A percentile compares a stretch with the other conserved stretches of the same genome.
Evolutionary conservation across 2,888 invertebrate species (phyloP).

Genomic region (Drosophila demipolita): DNA sequence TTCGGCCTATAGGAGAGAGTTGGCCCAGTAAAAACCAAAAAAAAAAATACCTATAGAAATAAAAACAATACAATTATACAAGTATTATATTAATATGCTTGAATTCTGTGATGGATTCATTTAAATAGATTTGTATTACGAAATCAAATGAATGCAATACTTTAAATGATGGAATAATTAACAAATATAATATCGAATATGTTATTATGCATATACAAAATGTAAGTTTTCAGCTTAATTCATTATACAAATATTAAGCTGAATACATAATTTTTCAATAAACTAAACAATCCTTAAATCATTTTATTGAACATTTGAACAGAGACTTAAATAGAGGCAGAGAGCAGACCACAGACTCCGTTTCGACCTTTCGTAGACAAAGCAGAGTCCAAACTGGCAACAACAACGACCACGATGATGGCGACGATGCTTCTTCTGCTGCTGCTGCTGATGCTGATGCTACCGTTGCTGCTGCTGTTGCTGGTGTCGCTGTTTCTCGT

Average conservation of each 20-base stretch:
- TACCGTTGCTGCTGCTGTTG: constrained; percentile 50
- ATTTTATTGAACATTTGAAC: constrained; percentile 15
- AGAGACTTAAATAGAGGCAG: constrained; percentile 34
- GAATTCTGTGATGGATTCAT: not conserved
- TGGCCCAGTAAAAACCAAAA: constrained; percentile 16
- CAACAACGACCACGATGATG: constrained; percentile 66
- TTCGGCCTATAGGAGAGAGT: constrained; percentile 26
- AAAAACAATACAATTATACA: constrained; percentile 6
- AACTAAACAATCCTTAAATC: not conserved
- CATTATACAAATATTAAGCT: not conserved
- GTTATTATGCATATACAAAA: not conserved
- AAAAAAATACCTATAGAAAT: constrained; percentile 1
- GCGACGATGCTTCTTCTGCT: constrained; percentile 36
- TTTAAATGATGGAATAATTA: not conserved
- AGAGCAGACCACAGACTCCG: constrained; percentile 70
- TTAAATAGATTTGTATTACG: not conserved
- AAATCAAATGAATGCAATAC: not conserved
- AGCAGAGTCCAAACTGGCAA: constrained; percentile 75
- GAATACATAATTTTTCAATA: not conserved
- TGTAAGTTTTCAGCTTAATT: not conserved
- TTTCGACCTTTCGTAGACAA: constrained; percentile 79
- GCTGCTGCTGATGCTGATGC: constrained; percentile 50
- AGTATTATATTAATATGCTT: not conserved
- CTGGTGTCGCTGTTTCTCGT: constrained; percentile 54
- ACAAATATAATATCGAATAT: not conserved